phyloP scores from a whole-genome alignment of 2,888 invertebrate species.

The Tinea trinotella region DNA sequence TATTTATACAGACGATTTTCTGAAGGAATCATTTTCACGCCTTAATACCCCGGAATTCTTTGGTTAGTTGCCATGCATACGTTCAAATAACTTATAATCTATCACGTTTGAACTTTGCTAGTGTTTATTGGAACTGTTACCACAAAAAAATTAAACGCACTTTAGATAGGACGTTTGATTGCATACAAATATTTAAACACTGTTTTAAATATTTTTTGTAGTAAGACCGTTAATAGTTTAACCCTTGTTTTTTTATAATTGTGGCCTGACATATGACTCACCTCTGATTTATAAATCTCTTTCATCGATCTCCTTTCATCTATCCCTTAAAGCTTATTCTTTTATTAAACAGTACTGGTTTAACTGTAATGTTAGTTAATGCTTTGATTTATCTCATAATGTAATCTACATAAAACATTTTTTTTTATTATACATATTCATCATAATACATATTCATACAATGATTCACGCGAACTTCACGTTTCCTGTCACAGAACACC shows the following conservation, averaged over 20 bases:
- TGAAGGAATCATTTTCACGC: not conserved
- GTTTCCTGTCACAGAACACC: not conserved
- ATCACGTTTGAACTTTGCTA: not conserved
- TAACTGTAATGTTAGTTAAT: too few species aligned
- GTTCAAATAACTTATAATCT: not conserved
- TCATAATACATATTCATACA: not conserved
- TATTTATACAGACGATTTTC: conserved; percentile 2
- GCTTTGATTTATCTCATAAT: not conserved
- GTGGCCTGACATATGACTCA: too few species aligned
- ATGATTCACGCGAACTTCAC: not conserved
- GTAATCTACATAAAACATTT: not conserved
- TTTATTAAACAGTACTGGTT: too few species aligned
- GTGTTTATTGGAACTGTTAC: not conserved
- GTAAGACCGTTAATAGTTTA: too few species aligned
- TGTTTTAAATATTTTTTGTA: too few species aligned
- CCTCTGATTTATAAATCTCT: too few species aligned
- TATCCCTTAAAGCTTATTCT: too few species aligned
- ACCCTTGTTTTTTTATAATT: too few species aligned
- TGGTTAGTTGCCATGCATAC: not conserved
- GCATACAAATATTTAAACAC: too few species aligned
- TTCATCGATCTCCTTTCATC: too few species aligned
- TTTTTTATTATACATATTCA: not conserved
- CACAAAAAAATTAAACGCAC: too few species aligned
- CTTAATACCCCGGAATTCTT: not conserved
- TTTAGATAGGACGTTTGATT: too few species aligned